These are phyloP conservation scores for Leptoteleia sp. DNA, from an alignment of 1,140 invertebrate species.

Conservation along the genomic window DNA sequence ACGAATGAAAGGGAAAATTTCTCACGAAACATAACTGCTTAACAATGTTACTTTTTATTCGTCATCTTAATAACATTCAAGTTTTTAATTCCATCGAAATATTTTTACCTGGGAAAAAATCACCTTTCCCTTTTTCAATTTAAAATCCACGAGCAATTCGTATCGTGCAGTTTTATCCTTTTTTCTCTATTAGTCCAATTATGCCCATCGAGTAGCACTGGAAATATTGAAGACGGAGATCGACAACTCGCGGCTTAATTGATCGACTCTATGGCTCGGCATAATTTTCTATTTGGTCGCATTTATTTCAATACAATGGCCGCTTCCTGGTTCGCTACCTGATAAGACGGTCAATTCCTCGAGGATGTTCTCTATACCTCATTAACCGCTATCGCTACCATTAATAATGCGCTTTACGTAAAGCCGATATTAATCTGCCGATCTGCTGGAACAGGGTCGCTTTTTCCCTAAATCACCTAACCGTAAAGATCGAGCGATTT, in stretches of 20 bases:
- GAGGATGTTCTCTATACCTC: constrained; percentile 44
- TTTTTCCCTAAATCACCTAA: constrained; percentile 2
- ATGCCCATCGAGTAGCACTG: constrained; percentile 14
- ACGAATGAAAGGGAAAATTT: too few relatives aligned
- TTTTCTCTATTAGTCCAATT: too few relatives aligned
- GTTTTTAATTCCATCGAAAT: too few relatives aligned
- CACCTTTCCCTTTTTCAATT: too few relatives aligned
- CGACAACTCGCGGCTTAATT: constrained; percentile 18
- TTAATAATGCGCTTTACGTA: constrained; percentile 42
- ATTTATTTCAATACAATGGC: constrained; percentile 41
- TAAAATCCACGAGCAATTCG: too few relatives aligned
- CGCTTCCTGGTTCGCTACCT: constrained; percentile 16
- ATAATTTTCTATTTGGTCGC: constrained; percentile 38
- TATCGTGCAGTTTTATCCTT: too few relatives aligned
- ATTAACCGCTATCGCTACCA: constrained; percentile 43
- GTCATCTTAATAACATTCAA: too few relatives aligned
- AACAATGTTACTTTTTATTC: too few relatives aligned
- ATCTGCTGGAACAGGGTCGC: constrained; percentile 1
- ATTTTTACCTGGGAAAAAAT: too few relatives aligned
- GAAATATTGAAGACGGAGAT: constrained; percentile 14
- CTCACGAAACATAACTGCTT: too few relatives aligned
- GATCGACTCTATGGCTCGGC: constrained; percentile 37
- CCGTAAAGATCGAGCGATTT: constrained; percentile 8
- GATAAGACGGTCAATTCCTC: constrained; percentile 46
- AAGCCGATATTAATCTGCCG: constrained; percentile 15